These are phyloP conservation scores for Agrotis segetum DNA, from an alignment of 2,888 invertebrate species.

Conservation along the genomic window DNA sequence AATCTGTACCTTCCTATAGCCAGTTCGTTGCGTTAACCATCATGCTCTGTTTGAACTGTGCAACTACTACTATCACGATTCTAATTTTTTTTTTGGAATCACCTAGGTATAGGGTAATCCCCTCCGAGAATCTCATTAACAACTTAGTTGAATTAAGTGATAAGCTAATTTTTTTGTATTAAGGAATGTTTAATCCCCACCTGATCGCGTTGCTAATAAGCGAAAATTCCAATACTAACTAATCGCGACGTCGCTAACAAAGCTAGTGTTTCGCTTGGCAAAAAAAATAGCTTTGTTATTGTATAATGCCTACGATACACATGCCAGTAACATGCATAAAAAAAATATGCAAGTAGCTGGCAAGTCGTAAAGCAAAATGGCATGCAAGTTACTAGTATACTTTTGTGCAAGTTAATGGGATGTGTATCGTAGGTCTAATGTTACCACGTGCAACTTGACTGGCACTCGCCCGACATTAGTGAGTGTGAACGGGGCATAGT, in stretches of 20 bases:
- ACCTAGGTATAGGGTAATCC: too few relatives aligned
- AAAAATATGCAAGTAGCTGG: too few relatives aligned
- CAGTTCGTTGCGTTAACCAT: constrained; percentile 7
- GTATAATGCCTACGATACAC: background rate
- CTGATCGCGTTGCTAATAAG: too few relatives aligned
- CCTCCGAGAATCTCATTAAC: constrained; percentile 27
- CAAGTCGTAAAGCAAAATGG: too few relatives aligned
- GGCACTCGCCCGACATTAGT: constrained; percentile 12
- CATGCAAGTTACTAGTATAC: too few relatives aligned
- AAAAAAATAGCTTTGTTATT: background rate
- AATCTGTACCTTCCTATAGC: constrained; percentile 13
- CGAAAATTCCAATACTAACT: too few relatives aligned
- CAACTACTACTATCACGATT: constrained; percentile 18
- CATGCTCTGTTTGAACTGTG: constrained; percentile 21
- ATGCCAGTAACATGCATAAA: too few relatives aligned
- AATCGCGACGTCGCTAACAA: too few relatives aligned
- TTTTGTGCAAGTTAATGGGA: too few relatives aligned
- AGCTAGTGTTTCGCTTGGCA: too few relatives aligned
- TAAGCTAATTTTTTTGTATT: constrained; percentile 33
- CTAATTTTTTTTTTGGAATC: constrained; percentile 22
- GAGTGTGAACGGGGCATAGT: constrained; percentile 43
- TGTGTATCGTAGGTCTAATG: too few relatives aligned
- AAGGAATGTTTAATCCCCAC: too few relatives aligned
- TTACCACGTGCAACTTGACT: background rate
- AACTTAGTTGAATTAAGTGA: constrained; percentile 28